A percentile compares a stretch with the other conserved stretches of the same genome.
Evolutionary conservation across 1,140 invertebrate genomes (phyloP).

Genomic region (Planococcus citri): DNA sequence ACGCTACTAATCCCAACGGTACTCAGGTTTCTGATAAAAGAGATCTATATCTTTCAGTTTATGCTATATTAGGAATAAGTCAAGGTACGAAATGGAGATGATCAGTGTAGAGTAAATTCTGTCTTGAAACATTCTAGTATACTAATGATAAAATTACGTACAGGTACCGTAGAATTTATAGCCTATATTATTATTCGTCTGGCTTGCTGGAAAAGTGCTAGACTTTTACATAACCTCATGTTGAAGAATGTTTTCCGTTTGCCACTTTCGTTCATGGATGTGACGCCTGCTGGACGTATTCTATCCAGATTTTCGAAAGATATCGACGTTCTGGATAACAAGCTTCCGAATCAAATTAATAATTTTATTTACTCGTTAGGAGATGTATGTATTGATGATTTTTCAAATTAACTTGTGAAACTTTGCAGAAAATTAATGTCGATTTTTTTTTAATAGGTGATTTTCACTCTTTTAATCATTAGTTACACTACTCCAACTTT

Average conservation of each 20-base stretch:
- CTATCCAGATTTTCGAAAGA: slow-evolving; percentile 62
- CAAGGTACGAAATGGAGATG: slow-evolving; percentile 75
- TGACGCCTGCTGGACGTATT: slow-evolving; percentile 55
- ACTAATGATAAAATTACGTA: too few relatives aligned
- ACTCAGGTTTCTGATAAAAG: slow-evolving; percentile 45
- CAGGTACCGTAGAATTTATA: slow-evolving; percentile 22
- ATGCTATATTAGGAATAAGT: slow-evolving; percentile 69
- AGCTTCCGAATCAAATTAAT: slow-evolving; percentile 28
- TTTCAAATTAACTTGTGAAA: too few relatives aligned
- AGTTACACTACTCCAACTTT: slow-evolving; percentile 80
- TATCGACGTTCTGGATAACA: slow-evolving; percentile 50
- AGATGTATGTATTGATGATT: slow-evolving; percentile 20
- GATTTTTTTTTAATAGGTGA: slow-evolving; percentile 50
- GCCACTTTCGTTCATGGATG: slow-evolving; percentile 65
- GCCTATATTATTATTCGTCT: slow-evolving; percentile 27
- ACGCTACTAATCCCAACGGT: slow-evolving; percentile 40
- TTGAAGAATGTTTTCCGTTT: slow-evolving; percentile 59
- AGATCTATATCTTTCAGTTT: slow-evolving; percentile 76
- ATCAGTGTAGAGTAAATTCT: too few relatives aligned
- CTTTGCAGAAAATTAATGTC: not conserved
- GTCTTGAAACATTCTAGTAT: too few relatives aligned
- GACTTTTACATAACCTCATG: slow-evolving; percentile 59
- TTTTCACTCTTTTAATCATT: slow-evolving; percentile 79
- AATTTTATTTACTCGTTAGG: slow-evolving; percentile 21
- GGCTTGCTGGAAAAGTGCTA: slow-evolving; percentile 50